Conservation (phyloP, 2,888 invertebrate species). For the Volucella zonaria region DNA sequence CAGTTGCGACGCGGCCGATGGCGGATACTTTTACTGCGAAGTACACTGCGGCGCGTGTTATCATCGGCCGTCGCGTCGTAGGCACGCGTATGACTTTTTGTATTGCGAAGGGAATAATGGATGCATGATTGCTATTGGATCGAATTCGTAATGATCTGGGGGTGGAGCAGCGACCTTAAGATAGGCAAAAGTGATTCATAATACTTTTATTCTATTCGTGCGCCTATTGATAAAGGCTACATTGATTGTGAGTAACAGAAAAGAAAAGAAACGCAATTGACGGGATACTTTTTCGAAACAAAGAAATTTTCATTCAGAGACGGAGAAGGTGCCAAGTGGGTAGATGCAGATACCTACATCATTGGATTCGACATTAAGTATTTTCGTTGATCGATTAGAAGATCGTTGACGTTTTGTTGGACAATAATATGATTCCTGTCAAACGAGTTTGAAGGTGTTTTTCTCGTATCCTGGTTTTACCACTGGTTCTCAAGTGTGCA, state of each 20-base stretch:
- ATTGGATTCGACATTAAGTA: too few species aligned
- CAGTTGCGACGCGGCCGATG: background rate
- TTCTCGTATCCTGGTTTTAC: too few species aligned
- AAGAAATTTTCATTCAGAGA: too few species aligned
- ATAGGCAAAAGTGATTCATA: background rate
- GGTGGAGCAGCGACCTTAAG: constrained; percentile 35
- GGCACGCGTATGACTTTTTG: constrained; percentile 54
- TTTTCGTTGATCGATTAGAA: too few species aligned
- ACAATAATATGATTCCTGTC: too few species aligned
- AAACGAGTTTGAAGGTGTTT: too few species aligned
- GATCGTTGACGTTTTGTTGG: too few species aligned
- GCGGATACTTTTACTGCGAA: background rate
- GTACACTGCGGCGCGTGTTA: background rate
- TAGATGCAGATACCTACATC: too few species aligned
- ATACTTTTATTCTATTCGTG: background rate
- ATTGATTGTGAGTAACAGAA: background rate
- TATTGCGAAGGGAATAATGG: background rate
- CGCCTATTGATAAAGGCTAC: constrained; percentile 9
- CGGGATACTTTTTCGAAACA: too few species aligned
- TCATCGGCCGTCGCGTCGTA: background rate
- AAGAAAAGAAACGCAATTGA: too few species aligned
- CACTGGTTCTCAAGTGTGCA: too few species aligned
- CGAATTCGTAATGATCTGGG: background rate
- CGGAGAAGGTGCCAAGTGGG: too few species aligned
- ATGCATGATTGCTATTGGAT: background rate